These are phyloP conservation scores for Callocephalon fimbriatum DNA, from an alignment of 2,113 vertebrate species.

Conservation along the genomic window DNA sequence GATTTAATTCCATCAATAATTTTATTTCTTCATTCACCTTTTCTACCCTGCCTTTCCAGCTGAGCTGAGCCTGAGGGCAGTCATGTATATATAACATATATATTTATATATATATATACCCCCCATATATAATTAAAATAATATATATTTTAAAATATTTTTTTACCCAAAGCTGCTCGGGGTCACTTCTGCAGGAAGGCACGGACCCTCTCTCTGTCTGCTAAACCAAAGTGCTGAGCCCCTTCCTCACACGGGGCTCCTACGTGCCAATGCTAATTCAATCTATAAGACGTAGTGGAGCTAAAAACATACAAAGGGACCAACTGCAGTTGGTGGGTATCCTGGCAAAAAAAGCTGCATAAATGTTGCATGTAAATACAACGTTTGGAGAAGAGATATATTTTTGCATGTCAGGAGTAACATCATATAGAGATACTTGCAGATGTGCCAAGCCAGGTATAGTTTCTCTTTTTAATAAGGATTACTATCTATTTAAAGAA, in stretches of 20 bases:
- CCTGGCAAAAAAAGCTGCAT: neutral
- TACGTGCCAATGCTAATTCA: neutral
- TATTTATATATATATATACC: neutral
- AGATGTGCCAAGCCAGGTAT: neutral
- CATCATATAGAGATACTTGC: neutral
- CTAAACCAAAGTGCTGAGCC: neutral
- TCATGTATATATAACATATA: neutral
- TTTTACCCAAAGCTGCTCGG: neutral
- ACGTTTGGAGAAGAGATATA: neutral
- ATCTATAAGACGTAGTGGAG: neutral
- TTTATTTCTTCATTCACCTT: neutral
- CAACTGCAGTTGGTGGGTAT: neutral
- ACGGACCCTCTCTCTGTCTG: neutral
- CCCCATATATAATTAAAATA: neutral
- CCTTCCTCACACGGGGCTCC: neutral
- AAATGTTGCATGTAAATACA: neutral
- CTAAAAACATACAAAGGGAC: neutral
- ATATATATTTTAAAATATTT: neutral
- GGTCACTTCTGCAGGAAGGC: neutral
- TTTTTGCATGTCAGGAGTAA: neutral
- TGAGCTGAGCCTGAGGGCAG: neutral
- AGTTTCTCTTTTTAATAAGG: slow-evolving; percentile 1
- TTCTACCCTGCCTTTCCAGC: neutral
- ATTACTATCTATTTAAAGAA: slow-evolving; percentile 3
- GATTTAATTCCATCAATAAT: neutral